phyloP scores from a whole-genome alignment of 1,140 invertebrate species.

The Drosophila equinoxialis region DNA sequence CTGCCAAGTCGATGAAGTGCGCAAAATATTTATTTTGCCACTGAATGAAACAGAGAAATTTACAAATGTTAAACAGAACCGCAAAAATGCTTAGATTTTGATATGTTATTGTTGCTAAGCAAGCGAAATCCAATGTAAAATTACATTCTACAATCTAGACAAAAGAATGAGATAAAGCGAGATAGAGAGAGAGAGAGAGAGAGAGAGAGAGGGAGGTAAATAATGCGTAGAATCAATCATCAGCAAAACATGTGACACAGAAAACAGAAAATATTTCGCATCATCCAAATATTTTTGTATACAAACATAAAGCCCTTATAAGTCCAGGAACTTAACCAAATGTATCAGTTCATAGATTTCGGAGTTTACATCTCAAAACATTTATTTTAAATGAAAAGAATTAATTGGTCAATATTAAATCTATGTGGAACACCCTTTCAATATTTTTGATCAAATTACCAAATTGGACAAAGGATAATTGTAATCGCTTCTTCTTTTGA shows the following conservation, averaged over 20 bases:
- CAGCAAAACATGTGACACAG: neutral
- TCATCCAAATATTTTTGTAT: neutral
- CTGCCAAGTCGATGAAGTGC: slow-evolving; percentile 64
- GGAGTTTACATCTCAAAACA: too few species aligned
- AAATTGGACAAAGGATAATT: too few species aligned
- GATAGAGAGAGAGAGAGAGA: too few species aligned
- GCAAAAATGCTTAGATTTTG: neutral
- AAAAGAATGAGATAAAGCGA: neutral
- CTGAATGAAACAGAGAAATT: slow-evolving; percentile 28
- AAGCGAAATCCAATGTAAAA: neutral
- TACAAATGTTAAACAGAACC: slow-evolving; percentile 10
- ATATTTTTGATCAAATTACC: too few species aligned
- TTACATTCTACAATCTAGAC: neutral
- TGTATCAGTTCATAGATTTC: too few species aligned
- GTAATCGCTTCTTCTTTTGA: too few species aligned
- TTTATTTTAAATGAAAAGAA: too few species aligned
- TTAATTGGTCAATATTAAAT: too few species aligned
- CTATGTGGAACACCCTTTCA: too few species aligned
- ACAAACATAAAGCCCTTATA: too few species aligned
- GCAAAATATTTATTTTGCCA: slow-evolving; percentile 65
- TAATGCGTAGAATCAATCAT: slow-evolving; percentile 1
- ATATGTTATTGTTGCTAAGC: neutral
- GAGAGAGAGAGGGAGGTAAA: neutral
- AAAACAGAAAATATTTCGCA: neutral
- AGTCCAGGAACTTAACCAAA: too few species aligned